These are phyloP conservation scores for Ylistrum balloti DNA, from an alignment of 1,140 invertebrate species.

Conservation along the genomic window DNA sequence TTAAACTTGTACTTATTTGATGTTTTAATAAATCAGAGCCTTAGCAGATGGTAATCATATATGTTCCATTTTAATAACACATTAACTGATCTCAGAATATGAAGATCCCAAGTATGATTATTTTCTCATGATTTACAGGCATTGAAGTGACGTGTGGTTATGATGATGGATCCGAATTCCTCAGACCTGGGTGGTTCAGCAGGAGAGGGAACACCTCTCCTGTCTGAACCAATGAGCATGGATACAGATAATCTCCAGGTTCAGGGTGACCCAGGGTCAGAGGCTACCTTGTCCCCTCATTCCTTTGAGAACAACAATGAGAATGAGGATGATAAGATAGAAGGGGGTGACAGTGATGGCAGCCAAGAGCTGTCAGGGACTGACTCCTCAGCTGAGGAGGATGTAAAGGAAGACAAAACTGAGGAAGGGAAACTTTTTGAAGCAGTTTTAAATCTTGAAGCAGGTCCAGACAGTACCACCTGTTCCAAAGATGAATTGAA, in stretches of 20 bases:
- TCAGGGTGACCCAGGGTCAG: conserved; percentile 22
- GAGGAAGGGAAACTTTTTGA: not conserved
- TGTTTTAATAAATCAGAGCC: too few relatives aligned
- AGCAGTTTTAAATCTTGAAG: conserved; percentile 1
- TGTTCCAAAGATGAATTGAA: not conserved
- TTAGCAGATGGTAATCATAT: too few relatives aligned
- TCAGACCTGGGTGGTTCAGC: not conserved
- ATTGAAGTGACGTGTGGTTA: not conserved
- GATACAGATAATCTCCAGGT: not conserved
- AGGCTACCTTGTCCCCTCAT: not conserved
- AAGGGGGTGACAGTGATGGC: not conserved
- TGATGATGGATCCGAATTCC: not conserved
- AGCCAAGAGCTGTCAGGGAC: conserved; percentile 14
- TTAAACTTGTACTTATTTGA: too few relatives aligned
- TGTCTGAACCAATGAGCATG: too few relatives aligned
- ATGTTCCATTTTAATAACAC: too few relatives aligned
- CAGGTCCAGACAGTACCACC: not conserved
- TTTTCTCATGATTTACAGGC: not conserved
- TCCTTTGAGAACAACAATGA: not conserved
- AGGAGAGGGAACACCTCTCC: not conserved
- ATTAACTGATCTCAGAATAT: too few relatives aligned
- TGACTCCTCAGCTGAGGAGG: conserved; percentile 37
- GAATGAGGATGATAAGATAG: not conserved
- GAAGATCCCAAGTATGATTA: too few relatives aligned
- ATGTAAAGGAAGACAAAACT: not conserved